Conservation (phyloP, 2,888 invertebrate genomes). For the Yponomeuta evonymella region DNA sequence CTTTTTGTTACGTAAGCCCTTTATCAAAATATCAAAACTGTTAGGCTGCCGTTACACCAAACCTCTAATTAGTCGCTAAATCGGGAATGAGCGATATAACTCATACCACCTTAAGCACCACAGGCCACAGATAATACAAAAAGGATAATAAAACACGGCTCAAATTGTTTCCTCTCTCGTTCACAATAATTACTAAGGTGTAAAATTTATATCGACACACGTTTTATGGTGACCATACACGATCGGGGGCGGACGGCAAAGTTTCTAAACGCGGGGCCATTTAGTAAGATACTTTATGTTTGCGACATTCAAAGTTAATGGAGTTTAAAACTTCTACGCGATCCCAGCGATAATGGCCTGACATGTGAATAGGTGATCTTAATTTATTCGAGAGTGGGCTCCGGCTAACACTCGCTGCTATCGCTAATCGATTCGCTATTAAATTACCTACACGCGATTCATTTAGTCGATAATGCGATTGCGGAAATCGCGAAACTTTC, state of each 20-base stretch:
- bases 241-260: constrained; percentile 24
- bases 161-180: constrained; percentile 57
- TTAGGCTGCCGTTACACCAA: not conserved
- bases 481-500: constrained; percentile 10
- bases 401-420: constrained; percentile 58
- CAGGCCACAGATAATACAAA: constrained; percentile 54
- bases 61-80: constrained; percentile 3
- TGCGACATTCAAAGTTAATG: constrained; percentile 60
- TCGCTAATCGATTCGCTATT: constrained; percentile 65
- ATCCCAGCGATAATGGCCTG: constrained; percentile 56
- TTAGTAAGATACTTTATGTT: constrained; percentile 54
- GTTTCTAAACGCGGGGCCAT: constrained; percentile 31
- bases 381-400: constrained; percentile 53
- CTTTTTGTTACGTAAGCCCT: not conserved
- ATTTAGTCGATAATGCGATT: constrained; percentile 13
- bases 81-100: not conserved
- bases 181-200: constrained; percentile 56
- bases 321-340: constrained; percentile 61
- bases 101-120: constrained; percentile 43
- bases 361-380: constrained; percentile 72
- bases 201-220: constrained; percentile 62
- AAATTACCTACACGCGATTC: constrained; percentile 15
- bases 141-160: constrained; percentile 53
- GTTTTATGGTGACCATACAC: constrained; percentile 43
- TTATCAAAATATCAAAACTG: not conserved